Conservation (phyloP, 23 tunicate species). For the Styela clava region DNA sequence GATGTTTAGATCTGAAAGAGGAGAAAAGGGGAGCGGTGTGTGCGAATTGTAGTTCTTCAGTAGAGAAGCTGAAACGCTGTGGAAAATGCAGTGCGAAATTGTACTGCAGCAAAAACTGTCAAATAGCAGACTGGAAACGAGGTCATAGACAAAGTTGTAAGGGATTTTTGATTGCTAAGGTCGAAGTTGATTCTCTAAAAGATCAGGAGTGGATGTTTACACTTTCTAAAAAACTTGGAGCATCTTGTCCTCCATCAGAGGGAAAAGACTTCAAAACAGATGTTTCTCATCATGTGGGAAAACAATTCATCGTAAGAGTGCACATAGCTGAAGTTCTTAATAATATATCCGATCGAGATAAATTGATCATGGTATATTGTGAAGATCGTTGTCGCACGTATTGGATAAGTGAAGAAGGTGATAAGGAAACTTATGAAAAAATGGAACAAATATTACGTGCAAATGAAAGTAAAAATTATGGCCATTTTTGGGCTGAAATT, state of each 20-base stretch:
- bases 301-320: not conserved
- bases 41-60: not conserved
- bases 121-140: not conserved
- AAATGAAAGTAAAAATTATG: not conserved
- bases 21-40: not conserved
- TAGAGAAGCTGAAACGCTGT: not conserved
- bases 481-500: not conserved
- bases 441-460: not conserved
- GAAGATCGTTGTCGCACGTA: not conserved
- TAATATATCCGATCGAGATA: not conserved
- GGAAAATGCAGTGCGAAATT: not conserved
- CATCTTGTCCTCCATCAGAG: not conserved
- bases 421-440: not conserved
- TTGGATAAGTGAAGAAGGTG: not conserved
- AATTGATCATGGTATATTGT: not conserved
- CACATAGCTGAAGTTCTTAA: no score
- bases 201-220: not conserved
- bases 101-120: not conserved
- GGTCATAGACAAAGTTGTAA: not conserved
- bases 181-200: no score
- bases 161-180: not conserved
- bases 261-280: not conserved
- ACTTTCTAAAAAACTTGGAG: not conserved
- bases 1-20: not conserved
- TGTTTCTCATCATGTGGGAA: not conserved